Base-by-base conservation (phyloP, 2,797 vertebrate species). In the Etheostoma perlongum region DNA sequence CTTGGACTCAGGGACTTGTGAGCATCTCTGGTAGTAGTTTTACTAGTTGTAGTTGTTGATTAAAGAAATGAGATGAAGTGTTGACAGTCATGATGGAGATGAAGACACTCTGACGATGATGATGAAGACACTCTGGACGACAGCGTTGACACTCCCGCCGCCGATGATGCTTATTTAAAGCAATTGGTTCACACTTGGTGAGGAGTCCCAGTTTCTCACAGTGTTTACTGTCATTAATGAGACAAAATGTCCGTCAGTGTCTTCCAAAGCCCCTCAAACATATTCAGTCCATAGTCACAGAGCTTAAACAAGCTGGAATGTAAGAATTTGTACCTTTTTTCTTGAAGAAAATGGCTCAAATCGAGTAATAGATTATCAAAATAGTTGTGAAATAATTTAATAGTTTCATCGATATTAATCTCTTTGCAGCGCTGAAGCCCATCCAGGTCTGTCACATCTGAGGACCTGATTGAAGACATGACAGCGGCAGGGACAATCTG, bases 121-220 rank as follows among this genome's bases (percentile, higher is more conserved):
- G 79, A 78, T 21, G 54, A 5, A 3, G 36, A 33, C 42, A 36
- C 14, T 47, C 25, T 6, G 5, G 21, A 1, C 23, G 75, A 75
- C 36, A 47, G 49, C 9, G 4, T 23, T 25, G 49, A 63, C 42
- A 23, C 46, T 48, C 53, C 12, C 12, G 12, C 11, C 14, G 67
- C n/a, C 4, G 81, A 74, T 83, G 82, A 88, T 52, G 80, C 4
- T 83, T 69, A 81, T 81, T 72, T 42, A 51, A 1, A 75, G 21
- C 66, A 79, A 73, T 76, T 80, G 79, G 6, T 71, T 89, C 85
- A 72, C 85, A 71, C 87, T 74, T 75, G 30, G 82, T 21, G 10
- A 84, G 82, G 73, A 66, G 72, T 76, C 74, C 10, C 10, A 40
- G 10, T 64, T 53, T 33, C 33, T 42, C 33, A 4, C 57, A 19